phyloP scores from a whole-genome alignment of 1,140 invertebrate species.

The Platorchestia sp. region DNA sequence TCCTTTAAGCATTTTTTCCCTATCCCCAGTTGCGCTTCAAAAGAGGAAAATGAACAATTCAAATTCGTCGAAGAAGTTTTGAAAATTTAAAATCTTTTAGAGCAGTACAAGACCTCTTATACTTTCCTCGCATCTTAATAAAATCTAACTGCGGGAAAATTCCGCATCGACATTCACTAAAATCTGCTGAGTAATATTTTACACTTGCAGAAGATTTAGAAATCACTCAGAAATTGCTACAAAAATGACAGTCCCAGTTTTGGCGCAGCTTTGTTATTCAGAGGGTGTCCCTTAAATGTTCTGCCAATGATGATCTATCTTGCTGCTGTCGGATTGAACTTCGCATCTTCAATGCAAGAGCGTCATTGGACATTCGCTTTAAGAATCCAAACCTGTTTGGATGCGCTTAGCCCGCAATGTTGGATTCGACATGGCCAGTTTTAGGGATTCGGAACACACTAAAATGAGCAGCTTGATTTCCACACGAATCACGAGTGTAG shows the following conservation, averaged over 20 bases:
- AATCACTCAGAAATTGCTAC: background rate
- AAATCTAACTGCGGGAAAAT: background rate
- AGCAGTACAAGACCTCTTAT: background rate
- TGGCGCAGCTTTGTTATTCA: background rate
- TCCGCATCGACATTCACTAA: background rate
- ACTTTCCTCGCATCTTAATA: background rate
- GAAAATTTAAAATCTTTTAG: background rate
- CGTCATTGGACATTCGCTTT: constrained; percentile 12
- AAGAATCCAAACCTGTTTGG: constrained; percentile 19
- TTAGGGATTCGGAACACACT: constrained; percentile 1
- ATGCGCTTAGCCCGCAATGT: background rate
- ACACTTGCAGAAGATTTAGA: background rate
- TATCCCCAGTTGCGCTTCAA: background rate
- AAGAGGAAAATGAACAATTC: background rate
- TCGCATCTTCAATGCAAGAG: background rate
- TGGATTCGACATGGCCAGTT: constrained; percentile 20
- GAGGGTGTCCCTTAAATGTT: background rate
- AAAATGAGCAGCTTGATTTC: background rate
- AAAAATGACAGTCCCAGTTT: background rate
- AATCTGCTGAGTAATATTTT: background rate
- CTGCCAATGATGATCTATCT: constrained; percentile 12
- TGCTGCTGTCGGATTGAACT: background rate
- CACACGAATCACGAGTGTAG: background rate
- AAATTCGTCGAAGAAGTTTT: background rate
- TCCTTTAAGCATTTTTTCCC: background rate